A percentile compares a stretch with the other conserved stretches of the same genome.
Conservation (phyloP, 2,797 vertebrate genomes). For the Apogon talboti region DNA sequence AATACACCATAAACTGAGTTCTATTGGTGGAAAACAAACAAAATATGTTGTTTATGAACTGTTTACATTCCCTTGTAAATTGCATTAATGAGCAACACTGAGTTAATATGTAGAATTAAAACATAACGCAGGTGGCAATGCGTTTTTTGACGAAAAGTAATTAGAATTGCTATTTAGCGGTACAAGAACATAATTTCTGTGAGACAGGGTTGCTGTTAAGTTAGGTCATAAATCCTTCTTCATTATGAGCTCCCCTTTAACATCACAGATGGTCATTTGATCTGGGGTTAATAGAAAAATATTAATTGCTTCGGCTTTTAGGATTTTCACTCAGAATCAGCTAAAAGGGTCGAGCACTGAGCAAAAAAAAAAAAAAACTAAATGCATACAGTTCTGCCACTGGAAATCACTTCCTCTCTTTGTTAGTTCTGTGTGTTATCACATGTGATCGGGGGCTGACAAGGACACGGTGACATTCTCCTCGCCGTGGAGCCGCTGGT, state of each 20-base stretch:
- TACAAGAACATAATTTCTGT: constrained; percentile 17
- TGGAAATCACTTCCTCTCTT: constrained; percentile 5
- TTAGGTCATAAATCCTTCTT: constrained; percentile 15
- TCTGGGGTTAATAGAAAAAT: constrained; percentile 17
- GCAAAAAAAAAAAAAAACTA: not conserved
- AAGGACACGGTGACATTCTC: constrained; percentile 6
- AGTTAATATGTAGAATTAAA: too few species aligned
- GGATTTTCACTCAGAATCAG: constrained; percentile 2
- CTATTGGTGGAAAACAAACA: too few species aligned
- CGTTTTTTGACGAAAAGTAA: too few species aligned
- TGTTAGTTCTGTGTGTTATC: not conserved
- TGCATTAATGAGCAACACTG: too few species aligned
- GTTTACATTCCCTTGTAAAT: too few species aligned
- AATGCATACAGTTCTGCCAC: not conserved
- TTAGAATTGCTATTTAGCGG: not conserved
- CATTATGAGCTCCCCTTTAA: constrained; percentile 11
- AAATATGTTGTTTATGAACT: too few species aligned
- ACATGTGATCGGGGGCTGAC: not conserved
- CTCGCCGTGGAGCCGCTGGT: constrained; percentile 2
- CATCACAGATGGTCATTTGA: constrained; percentile 25
- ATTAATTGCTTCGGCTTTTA: constrained; percentile 6
- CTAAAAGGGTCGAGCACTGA: not conserved
- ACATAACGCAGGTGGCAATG: too few species aligned
- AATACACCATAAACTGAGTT: too few species aligned
- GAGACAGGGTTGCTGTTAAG: constrained; percentile 5